Evolutionary conservation across 2,888 invertebrate genomes (phyloP).

Genomic region (Rhorus exstirpatorius): DNA sequence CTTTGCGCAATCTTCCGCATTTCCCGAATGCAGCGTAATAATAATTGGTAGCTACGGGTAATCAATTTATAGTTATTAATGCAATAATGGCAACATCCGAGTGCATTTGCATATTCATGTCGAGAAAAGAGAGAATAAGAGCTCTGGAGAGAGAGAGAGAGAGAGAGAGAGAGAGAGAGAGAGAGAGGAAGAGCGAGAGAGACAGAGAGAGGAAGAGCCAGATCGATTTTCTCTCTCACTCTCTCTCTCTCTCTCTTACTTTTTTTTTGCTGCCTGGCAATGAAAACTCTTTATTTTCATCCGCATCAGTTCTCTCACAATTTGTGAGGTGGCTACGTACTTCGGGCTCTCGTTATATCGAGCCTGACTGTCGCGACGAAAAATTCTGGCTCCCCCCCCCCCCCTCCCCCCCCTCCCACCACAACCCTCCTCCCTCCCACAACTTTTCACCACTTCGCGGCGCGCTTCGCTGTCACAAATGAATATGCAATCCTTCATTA

Average conservation of each 20-base stretch:
- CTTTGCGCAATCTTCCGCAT: conserved; percentile 43
- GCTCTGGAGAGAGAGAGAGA: too few species aligned
- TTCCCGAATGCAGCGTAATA: conserved; percentile 60
- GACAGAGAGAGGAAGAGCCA: conserved; percentile 45
- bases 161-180: conserved; percentile 3
- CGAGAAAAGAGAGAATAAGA: conserved; percentile 11
- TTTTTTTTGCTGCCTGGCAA: too few species aligned
- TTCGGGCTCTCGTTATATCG: conserved; percentile 10
- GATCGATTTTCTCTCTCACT: conserved; percentile 48
- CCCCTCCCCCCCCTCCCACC: background rate
- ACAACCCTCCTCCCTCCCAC: background rate
- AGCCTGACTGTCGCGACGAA: conserved; percentile 21
- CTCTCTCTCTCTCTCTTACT: conserved; percentile 12
- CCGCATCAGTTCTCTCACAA: conserved; percentile 18
- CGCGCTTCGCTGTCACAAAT: too few species aligned
- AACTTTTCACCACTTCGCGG: too few species aligned
- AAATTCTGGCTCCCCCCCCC: conserved; percentile 4
- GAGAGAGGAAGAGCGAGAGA: conserved; percentile 7
- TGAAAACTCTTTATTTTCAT: conserved; percentile 52
- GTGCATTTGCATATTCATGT: conserved; percentile 72
- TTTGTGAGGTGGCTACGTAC: conserved; percentile 1
- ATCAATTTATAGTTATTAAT: conserved; percentile 79
- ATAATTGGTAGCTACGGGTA: conserved; percentile 75
- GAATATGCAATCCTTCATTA: too few species aligned
- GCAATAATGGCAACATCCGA: conserved; percentile 72